Evolutionary conservation across 1,140 invertebrate species (phyloP).

Genomic region (Scylla paramamosain): DNA sequence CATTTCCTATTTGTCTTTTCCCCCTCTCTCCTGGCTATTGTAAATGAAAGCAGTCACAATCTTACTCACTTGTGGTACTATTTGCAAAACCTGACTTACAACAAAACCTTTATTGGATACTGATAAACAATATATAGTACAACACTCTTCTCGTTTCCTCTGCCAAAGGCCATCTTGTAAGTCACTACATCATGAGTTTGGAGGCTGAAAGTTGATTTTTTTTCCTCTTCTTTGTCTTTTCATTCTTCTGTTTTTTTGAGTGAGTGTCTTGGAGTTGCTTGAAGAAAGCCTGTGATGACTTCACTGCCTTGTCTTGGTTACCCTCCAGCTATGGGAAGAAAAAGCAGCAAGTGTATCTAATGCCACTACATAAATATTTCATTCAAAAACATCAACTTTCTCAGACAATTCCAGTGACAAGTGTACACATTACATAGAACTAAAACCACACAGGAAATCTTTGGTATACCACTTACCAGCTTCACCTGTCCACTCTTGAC

Average conservation of each 20-base stretch:
- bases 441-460: not conserved
- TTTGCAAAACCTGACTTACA: too few species aligned
- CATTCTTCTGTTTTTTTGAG: slow-evolving; percentile 77
- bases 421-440: too few species aligned
- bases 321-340: slow-evolving; percentile 78
- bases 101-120: too few species aligned
- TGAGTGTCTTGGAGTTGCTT: slow-evolving; percentile 89
- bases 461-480: slow-evolving; percentile 79
- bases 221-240: not conserved
- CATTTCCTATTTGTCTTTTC: too few species aligned
- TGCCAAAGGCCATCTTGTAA: not conserved
- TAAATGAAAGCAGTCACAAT: too few species aligned
- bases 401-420: too few species aligned
- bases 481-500: slow-evolving; percentile 78
- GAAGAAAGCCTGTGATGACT: slow-evolving; percentile 92
- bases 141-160: not conserved
- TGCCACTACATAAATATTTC: not conserved
- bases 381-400: too few species aligned
- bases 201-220: slow-evolving; percentile 1
- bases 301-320: slow-evolving; percentile 83
- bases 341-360: not conserved
- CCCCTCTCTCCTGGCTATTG: too few species aligned
- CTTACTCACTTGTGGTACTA: too few species aligned
- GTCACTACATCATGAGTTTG: slow-evolving; percentile 36
- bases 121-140: too few species aligned